Percentiles rank a stretch among this genome's conserved stretches.
Conservation (phyloP, 2,797 vertebrate genomes). For the Xiphorhynchus erythropygius region DNA sequence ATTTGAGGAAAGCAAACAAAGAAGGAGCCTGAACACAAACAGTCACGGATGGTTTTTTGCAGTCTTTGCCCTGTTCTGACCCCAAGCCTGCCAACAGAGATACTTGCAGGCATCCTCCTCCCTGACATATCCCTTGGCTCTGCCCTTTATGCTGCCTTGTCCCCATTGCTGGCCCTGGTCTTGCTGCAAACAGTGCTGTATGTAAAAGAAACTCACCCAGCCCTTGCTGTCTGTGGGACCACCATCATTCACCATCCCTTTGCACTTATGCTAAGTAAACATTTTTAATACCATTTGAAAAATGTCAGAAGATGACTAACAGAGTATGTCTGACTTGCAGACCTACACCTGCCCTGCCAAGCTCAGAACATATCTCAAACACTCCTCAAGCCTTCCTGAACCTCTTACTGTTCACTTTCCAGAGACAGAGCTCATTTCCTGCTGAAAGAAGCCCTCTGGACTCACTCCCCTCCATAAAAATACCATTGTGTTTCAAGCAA, state of each 20-base stretch:
- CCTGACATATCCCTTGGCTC: not conserved
- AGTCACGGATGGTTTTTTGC: not conserved
- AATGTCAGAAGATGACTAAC: not conserved
- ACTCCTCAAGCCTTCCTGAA: not conserved
- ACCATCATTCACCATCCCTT: not conserved
- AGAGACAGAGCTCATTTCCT: not conserved
- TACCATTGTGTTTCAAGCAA: not conserved
- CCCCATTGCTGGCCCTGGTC: not conserved
- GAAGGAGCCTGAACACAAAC: constrained; percentile 25
- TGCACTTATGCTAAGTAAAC: not conserved
- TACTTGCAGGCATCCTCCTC: not conserved
- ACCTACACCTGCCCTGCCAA: not conserved
- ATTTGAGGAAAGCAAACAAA: constrained; percentile 55
- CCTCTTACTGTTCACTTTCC: not conserved
- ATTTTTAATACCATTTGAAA: not conserved
- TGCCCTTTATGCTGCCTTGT: not conserved
- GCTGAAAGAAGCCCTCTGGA: not conserved
- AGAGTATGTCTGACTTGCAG: not conserved
- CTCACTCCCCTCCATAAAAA: not conserved
- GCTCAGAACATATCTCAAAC: not conserved
- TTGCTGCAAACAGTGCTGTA: not conserved
- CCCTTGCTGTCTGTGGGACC: not conserved
- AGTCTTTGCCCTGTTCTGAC: not conserved
- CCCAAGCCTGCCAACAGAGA: accelerated
- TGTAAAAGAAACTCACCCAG: not conserved